Evolutionary conservation across 2,113 vertebrate species (phyloP).

Genomic region (Illadopsis cleaveri): DNA sequence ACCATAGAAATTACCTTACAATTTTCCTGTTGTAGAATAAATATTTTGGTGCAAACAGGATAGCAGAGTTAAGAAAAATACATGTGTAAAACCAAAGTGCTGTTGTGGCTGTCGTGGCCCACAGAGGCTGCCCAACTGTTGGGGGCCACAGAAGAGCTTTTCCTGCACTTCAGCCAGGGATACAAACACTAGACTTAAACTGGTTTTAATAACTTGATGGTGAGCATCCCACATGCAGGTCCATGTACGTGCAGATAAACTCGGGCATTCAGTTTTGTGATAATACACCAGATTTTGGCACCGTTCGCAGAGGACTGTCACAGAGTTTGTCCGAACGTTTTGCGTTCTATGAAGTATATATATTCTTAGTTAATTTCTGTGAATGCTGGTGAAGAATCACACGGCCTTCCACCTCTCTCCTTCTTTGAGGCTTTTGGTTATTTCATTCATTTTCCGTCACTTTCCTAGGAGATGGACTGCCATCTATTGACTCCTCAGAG

Average conservation of each 20-base stretch:
- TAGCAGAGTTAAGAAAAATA: background rate
- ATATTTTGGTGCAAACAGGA: background rate
- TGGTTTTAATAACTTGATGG: background rate
- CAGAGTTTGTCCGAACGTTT: background rate
- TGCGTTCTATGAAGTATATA: background rate
- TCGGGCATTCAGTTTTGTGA: background rate
- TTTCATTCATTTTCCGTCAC: constrained; percentile 43
- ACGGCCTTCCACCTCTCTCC: constrained; percentile 6
- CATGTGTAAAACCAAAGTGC: background rate
- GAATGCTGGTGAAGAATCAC: constrained; percentile 11
- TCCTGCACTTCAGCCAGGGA: background rate
- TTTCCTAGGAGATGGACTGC: constrained; percentile 77
- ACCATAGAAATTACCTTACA: background rate
- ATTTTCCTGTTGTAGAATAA: background rate
- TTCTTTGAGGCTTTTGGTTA: constrained; percentile 27
- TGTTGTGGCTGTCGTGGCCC: background rate
- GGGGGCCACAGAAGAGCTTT: background rate
- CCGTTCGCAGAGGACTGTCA: background rate
- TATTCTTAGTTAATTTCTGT: constrained; percentile 40
- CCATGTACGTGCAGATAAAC: accelerated
- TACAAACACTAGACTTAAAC: background rate
- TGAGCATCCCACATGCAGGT: background rate
- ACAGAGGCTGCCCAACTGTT: background rate
- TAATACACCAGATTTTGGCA: accelerated
- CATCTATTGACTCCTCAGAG: constrained; percentile 78